Evolutionary conservation across 1,140 invertebrate genomes (phyloP).

Genomic region (Trypoxylus dichotomus): DNA sequence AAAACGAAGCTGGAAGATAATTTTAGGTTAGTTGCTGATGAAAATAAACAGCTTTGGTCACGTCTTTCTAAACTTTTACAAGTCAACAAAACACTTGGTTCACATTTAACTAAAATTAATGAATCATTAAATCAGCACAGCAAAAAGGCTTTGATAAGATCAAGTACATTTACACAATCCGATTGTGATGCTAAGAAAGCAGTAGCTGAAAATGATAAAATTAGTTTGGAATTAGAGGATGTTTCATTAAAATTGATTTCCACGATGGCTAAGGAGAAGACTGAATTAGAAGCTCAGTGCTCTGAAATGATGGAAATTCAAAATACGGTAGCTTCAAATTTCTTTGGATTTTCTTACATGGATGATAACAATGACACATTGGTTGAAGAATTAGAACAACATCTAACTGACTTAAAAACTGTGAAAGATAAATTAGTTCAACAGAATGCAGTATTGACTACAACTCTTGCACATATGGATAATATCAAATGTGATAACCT

Average conservation of each 20-base stretch:
- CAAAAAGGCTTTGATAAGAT: conserved; percentile 55
- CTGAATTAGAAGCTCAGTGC: conserved; percentile 67
- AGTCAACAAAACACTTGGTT: conserved; percentile 58
- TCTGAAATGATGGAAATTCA: conserved; percentile 65
- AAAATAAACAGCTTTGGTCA: conserved; percentile 78
- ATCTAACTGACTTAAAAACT: conserved; percentile 64
- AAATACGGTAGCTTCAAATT: conserved; percentile 53
- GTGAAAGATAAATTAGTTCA: conserved; percentile 64
- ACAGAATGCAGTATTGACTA: conserved; percentile 67
- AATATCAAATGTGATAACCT: background rate
- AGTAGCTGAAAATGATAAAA: conserved; percentile 54
- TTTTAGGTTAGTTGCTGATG: conserved; percentile 75
- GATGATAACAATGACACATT: conserved; percentile 62
- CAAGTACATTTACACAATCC: conserved; percentile 65
- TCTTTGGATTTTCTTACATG: conserved; percentile 68
- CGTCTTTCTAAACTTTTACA: conserved; percentile 67
- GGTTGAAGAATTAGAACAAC: conserved; percentile 64
- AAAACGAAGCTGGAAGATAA: conserved; percentile 75
- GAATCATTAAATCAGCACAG: conserved; percentile 56
- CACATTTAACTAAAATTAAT: conserved; percentile 57
- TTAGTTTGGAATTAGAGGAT: conserved; percentile 72
- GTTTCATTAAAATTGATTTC: conserved; percentile 73
- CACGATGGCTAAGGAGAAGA: conserved; percentile 67
- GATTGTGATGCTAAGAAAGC: conserved; percentile 59
- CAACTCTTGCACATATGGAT: conserved; percentile 51